Evolutionary conservation across 2,888 invertebrate genomes (phyloP).

Genomic region (Spisula subtruncata): DNA sequence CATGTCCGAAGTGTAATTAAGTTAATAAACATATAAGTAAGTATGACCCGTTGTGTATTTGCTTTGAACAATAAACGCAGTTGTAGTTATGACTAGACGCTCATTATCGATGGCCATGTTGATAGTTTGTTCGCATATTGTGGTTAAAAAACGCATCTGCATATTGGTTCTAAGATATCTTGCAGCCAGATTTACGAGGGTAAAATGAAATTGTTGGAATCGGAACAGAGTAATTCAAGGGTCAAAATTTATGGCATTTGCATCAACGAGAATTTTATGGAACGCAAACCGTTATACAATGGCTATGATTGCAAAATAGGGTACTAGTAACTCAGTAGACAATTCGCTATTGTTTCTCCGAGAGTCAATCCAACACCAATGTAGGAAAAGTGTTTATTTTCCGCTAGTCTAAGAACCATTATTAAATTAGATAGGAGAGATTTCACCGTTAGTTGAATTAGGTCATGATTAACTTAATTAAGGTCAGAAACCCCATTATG

Average conservation of each 20-base stretch:
- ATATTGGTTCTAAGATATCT: no score
- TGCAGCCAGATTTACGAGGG: not conserved
- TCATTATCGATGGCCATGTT: no score
- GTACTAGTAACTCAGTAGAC: not conserved
- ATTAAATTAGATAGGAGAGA: not conserved
- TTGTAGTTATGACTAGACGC: no score
- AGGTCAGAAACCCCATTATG: constrained; percentile 12
- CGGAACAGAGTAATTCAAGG: not conserved
- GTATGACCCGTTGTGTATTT: no score
- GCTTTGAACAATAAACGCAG: no score
- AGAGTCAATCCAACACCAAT: not conserved
- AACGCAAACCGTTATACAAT: not conserved
- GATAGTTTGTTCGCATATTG: no score
- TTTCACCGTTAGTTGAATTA: not conserved
- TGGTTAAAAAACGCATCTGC: no score
- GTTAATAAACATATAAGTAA: no score
- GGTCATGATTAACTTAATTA: constrained; percentile 6
- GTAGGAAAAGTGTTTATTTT: not conserved
- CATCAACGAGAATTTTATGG: no score
- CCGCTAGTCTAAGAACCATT: not conserved
- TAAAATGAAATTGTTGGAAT: not conserved
- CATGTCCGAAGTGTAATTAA: no score
- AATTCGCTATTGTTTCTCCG: not conserved
- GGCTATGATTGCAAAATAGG: not conserved
- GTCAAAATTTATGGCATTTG: no score